phyloP scores from a whole-genome alignment of 2,797 vertebrate genomes.

The Periparus ater region DNA sequence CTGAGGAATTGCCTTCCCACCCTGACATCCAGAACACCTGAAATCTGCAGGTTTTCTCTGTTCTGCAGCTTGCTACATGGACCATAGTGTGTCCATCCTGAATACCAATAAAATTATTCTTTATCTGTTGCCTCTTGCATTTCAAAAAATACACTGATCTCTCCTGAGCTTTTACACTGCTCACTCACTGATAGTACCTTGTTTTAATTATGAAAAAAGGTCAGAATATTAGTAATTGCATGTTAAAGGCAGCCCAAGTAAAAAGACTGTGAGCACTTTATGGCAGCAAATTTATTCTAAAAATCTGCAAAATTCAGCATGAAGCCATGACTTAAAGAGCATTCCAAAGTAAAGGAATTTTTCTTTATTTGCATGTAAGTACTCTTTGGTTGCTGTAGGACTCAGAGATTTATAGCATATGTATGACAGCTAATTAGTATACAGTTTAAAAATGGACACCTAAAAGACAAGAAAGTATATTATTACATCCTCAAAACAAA shows the following conservation, averaged over 20 bases:
- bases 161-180: neutral
- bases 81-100: neutral
- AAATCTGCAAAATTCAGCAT: neutral
- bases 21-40: neutral
- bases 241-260: neutral
- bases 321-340: neutral
- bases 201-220: neutral
- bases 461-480: neutral
- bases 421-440: constrained; percentile 13
- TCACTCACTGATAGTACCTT: neutral
- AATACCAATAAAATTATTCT: neutral
- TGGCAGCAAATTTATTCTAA: neutral
- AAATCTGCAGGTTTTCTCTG: neutral
- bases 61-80: neutral
- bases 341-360: neutral
- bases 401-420: neutral
- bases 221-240: neutral
- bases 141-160: neutral
- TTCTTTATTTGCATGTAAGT: neutral
- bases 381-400: neutral
- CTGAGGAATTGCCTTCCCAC: neutral
- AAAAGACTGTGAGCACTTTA: neutral
- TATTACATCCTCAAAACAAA: neutral
- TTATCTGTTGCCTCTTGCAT: neutral
- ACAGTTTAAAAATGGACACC: neutral